Conservation (phyloP, 2,888 invertebrate genomes). For the Chaetogeoica ovagalla region DNA sequence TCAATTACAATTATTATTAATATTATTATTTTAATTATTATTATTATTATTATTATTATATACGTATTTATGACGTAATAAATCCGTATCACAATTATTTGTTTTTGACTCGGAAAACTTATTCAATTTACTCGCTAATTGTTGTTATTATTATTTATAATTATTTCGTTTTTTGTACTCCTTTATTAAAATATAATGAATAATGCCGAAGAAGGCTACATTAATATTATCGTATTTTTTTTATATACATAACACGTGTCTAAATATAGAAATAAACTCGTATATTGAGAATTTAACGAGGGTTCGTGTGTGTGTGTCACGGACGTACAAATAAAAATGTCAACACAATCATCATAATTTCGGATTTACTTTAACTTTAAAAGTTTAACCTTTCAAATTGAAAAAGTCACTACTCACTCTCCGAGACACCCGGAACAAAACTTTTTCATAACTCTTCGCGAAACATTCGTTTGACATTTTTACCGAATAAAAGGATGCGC, state of each 20-base stretch:
- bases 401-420: conserved; percentile 26
- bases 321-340: conserved; percentile 33
- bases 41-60: no score
- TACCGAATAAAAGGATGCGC: background rate
- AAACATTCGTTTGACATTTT: conserved; percentile 10
- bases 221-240: background rate
- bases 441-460: conserved; percentile 2
- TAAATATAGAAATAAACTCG: background rate
- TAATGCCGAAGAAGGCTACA: background rate
- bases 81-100: no score
- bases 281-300: background rate
- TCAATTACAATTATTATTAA: no score
- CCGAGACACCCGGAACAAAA: background rate
- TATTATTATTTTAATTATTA: no score
- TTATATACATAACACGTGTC: background rate
- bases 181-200: background rate
- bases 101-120: no score
- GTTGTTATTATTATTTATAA: no score
- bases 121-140: no score
- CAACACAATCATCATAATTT: conserved; percentile 36
- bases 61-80: no score
- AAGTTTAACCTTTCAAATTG: conserved; percentile 34
- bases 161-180: background rate
- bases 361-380: conserved; percentile 27
- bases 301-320: background rate